A percentile compares a stretch with the other conserved stretches of the same genome.
Conservation (phyloP, 2,888 invertebrate species). For the Ophioninae sp. region DNA sequence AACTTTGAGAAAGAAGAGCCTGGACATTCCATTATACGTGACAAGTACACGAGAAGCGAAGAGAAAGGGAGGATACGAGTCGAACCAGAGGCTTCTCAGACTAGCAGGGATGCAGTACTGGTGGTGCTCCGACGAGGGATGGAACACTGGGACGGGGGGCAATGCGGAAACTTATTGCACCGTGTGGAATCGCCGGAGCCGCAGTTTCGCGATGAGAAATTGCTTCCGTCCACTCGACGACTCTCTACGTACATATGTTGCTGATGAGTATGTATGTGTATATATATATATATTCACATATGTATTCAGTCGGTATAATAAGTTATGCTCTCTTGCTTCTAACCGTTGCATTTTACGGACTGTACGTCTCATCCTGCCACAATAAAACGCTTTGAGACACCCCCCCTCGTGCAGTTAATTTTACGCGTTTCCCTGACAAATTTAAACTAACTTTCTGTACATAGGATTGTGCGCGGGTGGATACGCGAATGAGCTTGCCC, state of each 20-base stretch:
- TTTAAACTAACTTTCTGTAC: constrained; percentile 27
- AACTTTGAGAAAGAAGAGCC: background rate
- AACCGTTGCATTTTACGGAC: constrained; percentile 40
- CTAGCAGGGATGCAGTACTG: background rate
- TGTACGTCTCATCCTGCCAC: constrained; percentile 22
- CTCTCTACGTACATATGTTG: constrained; percentile 42
- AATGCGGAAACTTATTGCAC: constrained; percentile 52
- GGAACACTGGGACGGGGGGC: constrained; percentile 13
- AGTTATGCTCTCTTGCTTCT: constrained; percentile 46
- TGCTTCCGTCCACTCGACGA: constrained; percentile 62
- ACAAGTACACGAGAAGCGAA: constrained; percentile 19
- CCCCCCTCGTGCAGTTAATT: constrained; percentile 47
- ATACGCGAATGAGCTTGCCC: background rate
- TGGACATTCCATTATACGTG: background rate
- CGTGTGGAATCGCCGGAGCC: constrained; percentile 40
- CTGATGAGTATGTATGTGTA: background rate
- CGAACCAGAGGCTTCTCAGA: constrained; percentile 28
- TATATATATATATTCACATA: background rate
- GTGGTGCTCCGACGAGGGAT: background rate
- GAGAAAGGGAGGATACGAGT: constrained; percentile 20
- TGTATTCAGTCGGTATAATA: constrained; percentile 52
- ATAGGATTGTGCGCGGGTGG: background rate
- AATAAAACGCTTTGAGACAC: constrained; percentile 55
- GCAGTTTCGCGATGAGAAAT: constrained; percentile 59
- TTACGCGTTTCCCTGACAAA: constrained; percentile 52